phyloP scores from a whole-genome alignment of 2,888 invertebrate genomes.

The Mesochorus sp. region DNA sequence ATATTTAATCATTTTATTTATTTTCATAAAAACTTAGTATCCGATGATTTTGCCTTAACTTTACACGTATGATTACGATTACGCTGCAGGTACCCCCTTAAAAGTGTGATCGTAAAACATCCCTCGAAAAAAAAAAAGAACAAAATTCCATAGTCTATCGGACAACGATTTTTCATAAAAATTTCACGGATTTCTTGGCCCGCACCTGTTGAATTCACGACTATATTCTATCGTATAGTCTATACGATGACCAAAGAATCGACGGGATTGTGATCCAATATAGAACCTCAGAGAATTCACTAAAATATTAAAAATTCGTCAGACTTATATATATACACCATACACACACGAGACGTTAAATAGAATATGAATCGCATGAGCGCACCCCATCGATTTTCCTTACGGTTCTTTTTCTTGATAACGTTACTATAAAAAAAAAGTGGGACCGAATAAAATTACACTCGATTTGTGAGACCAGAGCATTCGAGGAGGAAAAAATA shows the following conservation, averaged over 20 bases:
- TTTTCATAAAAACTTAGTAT: no score
- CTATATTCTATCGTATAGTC: no score
- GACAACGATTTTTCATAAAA: constrained; percentile 71
- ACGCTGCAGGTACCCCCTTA: no score
- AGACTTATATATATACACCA: no score
- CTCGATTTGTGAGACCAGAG: background rate
- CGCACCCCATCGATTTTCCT: background rate
- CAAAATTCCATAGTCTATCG: constrained; percentile 24
- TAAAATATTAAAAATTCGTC: background rate
- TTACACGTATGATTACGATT: no score
- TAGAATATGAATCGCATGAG: background rate
- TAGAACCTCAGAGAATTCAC: background rate
- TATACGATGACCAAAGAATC: constrained; percentile 66
- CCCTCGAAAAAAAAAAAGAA: constrained; percentile 7
- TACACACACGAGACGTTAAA: background rate
- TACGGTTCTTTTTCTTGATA: background rate
- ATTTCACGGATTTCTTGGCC: constrained; percentile 69
- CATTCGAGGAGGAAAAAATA: constrained; percentile 66
- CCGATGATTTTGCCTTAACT: no score
- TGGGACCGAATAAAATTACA: background rate
- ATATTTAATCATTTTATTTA: no score
- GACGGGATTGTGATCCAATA: constrained; percentile 15
- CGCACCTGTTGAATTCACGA: constrained; percentile 73
- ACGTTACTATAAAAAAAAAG: background rate
- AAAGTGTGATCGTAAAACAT: background rate